A percentile compares a stretch with the other conserved stretches of the same genome.
Conservation (phyloP, 2,888 invertebrate species). For the Trichogramma evanescens region DNA sequence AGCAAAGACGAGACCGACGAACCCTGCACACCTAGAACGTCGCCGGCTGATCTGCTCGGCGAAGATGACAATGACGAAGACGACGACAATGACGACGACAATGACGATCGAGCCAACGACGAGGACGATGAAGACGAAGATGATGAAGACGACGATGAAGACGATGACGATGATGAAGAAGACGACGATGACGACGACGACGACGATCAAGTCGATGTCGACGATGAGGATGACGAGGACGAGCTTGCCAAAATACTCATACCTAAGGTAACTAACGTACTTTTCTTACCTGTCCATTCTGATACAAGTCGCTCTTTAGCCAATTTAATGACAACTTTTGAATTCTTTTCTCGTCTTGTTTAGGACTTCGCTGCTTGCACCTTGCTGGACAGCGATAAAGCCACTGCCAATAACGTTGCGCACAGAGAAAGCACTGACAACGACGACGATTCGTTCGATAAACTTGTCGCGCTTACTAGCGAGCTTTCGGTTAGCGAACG, state of each 20-base stretch:
- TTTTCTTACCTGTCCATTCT: too few species aligned
- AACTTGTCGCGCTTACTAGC: too few species aligned
- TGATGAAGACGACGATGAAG: neutral
- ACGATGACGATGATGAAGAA: neutral
- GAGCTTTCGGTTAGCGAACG: too few species aligned
- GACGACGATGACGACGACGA: neutral
- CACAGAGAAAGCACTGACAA: too few species aligned
- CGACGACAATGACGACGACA: neutral
- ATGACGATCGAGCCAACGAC: neutral
- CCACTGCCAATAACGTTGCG: too few species aligned
- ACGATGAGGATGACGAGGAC: neutral
- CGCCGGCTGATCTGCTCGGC: too few species aligned
- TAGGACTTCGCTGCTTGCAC: neutral
- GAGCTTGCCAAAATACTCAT: neutral
- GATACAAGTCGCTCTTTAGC: too few species aligned
- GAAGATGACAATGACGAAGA: slow-evolving; percentile 1
- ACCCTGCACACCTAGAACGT: too few species aligned
- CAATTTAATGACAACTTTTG: too few species aligned
- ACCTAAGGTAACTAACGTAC: too few species aligned
- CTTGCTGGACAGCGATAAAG: too few species aligned
- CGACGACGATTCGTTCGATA: too few species aligned
- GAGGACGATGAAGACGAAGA: neutral
- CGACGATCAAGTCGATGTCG: neutral
- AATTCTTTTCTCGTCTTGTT: neutral
- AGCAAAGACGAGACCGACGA: neutral